Percentiles rank a stretch among this genome's conserved stretches.
phyloP scores from a whole-genome alignment of 2,797 vertebrate genomes.

The Neosilurus mollespiculum region DNA sequence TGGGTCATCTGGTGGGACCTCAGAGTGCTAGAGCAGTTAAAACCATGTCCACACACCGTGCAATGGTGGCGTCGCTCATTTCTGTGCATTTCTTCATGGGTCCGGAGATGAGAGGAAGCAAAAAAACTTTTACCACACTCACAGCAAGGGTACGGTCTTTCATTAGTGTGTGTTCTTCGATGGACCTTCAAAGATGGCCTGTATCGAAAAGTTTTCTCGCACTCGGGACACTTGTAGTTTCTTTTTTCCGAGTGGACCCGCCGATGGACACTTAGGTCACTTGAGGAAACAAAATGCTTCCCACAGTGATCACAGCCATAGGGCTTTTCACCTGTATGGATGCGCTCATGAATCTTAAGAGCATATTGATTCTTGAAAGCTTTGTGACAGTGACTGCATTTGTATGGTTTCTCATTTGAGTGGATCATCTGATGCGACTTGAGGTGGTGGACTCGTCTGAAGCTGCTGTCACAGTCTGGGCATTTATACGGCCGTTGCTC shows the following conservation, averaged over 20 bases:
- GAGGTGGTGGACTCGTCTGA: slow-evolving; percentile 34
- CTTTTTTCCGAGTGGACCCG: neutral
- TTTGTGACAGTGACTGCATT: slow-evolving; percentile 39
- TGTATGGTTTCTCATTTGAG: slow-evolving; percentile 14
- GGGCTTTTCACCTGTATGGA: slow-evolving; percentile 44
- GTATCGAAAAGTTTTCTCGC: neutral
- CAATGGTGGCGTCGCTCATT: slow-evolving; percentile 14
- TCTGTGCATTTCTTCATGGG: slow-evolving; percentile 10
- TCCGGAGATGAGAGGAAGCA: neutral
- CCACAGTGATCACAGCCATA: slow-evolving; percentile 26
- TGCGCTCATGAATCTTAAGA: slow-evolving; percentile 28
- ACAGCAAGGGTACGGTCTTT: neutral
- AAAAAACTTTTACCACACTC: slow-evolving; percentile 35
- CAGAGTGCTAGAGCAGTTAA: slow-evolving; percentile 28
- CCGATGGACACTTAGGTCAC: neutral
- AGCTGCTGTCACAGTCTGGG: slow-evolving; percentile 38
- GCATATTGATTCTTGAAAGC: slow-evolving; percentile 29
- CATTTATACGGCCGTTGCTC: slow-evolving; percentile 28
- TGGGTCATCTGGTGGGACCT: slow-evolving; percentile 35
- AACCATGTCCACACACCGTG: slow-evolving; percentile 34
- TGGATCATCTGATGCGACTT: slow-evolving; percentile 33
- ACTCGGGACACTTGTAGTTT: neutral
- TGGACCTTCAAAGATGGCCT: neutral
- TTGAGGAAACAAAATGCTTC: neutral
- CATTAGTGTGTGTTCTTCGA: neutral